Evolutionary conservation across 2,797 vertebrate species (phyloP), one percentile per base, ranked within the genome.

Genomic region (Tiaroga cobitis): DNA sequence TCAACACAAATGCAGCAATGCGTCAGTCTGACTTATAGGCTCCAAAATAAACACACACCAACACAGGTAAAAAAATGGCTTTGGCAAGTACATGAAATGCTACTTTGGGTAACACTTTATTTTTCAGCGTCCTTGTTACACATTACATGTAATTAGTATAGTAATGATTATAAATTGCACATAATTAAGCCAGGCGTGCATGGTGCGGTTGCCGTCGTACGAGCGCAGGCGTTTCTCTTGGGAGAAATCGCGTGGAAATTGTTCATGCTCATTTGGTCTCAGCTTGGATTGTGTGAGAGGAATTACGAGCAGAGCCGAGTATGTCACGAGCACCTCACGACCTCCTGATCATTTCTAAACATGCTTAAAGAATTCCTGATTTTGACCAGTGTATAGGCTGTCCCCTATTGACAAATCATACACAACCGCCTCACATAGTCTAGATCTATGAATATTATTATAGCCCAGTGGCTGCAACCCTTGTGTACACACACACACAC

Each of bases 1-100:
- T 83, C 81, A 32, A 61, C 81, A 74, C 43, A 34, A n/a, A 41
- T 29, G 34, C 46, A 59, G 65, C 24, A 16, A 29, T 41, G 37
- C 10, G 29, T 68, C 26, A 68, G 51, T 26, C 19, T 81, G 37
- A 54, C 49, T 37, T 15, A 46, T 69, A 32, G 46, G 16, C 43
- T 51, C 5, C 29, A 8, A 24, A 56, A 56, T 37, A 15, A 56
- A 56, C 77, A 41, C 76, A 11, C 61, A 43, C 59, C 59, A 65
- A 7, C 24, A 37, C 16, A 3, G 59, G 77, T 11, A 32, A 41
- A 29, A 24, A 65, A 24, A 46, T 39, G n/a, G 5, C 76, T 43
- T 43, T 63, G 54, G 8, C 11, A 37, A 37, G 74, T 32, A 75
- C 29, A 11, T 54, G 19, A 34, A 75, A 75, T 10, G 2, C 5